A percentile compares a stretch with the other conserved stretches of the same genome.
These are phyloP conservation scores for Steatocranus sp. DNA, from an alignment of 2,797 vertebrate genomes.

Conservation along the genomic window DNA sequence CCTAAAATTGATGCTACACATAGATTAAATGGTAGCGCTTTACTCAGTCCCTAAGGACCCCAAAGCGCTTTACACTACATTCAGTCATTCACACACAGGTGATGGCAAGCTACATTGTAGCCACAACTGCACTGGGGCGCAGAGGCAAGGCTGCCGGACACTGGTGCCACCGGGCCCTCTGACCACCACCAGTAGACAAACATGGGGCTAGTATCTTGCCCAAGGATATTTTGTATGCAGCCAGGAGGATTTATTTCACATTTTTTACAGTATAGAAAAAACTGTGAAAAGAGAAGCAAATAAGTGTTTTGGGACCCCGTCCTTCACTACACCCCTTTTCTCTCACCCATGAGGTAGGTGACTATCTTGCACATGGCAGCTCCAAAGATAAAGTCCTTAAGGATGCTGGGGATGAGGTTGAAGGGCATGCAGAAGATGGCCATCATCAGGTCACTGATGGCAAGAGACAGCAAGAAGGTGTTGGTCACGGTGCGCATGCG, in stretches of 20 bases:
- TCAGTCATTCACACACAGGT: no score
- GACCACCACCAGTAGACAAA: no score
- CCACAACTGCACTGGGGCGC: no score
- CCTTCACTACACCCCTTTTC: neutral
- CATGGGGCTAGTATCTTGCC: no score
- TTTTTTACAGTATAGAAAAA: neutral
- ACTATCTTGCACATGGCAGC: conserved; percentile 88
- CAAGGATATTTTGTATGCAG: no score
- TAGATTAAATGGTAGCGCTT: no score
- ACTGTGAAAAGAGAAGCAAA: neutral
- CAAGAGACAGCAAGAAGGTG: conserved; percentile 91
- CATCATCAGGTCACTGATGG: conserved; percentile 92
- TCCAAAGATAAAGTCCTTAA: conserved; percentile 92
- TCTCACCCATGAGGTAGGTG: conserved; percentile 93
- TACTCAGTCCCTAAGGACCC: no score
- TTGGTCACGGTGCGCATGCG: conserved; percentile 94
- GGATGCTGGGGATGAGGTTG: conserved; percentile 89
- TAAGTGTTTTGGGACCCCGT: neutral
- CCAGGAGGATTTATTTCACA: neutral
- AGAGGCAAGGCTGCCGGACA: no score
- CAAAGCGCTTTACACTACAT: no score
- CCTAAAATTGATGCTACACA: neutral
- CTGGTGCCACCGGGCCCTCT: no score
- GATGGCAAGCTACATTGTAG: no score
- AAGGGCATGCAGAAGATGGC: conserved; percentile 94